Conservation (phyloP, 2,113 vertebrate genomes). For the Falco punctatus region DNA sequence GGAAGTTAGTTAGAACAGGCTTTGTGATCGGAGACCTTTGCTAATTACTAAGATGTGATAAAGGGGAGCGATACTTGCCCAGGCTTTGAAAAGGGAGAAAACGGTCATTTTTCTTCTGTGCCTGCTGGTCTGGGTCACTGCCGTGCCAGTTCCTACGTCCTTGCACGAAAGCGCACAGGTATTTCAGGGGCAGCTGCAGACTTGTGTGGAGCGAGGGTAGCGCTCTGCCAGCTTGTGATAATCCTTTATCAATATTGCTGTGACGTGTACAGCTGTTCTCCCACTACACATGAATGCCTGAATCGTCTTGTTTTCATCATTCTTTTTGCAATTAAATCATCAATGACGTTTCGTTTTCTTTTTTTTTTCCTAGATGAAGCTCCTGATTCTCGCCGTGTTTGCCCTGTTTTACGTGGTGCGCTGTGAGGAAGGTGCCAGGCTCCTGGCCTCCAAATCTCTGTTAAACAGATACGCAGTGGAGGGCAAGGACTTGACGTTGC, state of each 20-base stretch:
- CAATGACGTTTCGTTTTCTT: background rate
- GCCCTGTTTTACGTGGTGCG: slow-evolving; percentile 50
- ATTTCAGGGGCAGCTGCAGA: background rate
- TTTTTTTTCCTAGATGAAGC: slow-evolving; percentile 74
- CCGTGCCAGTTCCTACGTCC: background rate
- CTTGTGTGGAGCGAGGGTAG: background rate
- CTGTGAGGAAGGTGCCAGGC: slow-evolving; percentile 89
- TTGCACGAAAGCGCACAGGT: background rate
- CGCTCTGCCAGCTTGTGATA: background rate
- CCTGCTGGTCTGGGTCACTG: background rate
- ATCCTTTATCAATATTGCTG: too few species aligned
- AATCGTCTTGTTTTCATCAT: too few species aligned
- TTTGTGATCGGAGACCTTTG: background rate
- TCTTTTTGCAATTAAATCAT: too few species aligned
- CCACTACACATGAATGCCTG: rapidly evolving
- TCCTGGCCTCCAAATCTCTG: slow-evolving; percentile 92
- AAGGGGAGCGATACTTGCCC: too few species aligned
- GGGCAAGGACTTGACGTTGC: slow-evolving; percentile 91
- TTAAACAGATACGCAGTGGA: slow-evolving; percentile 94
- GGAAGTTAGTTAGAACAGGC: background rate
- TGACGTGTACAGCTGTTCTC: background rate
- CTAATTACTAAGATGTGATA: background rate
- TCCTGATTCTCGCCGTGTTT: slow-evolving; percentile 63
- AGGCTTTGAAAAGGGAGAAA: background rate
- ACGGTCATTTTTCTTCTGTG: rapidly evolving